These are phyloP conservation scores for Chromis chromis DNA, from an alignment of 2,797 vertebrate genomes.

Conservation along the genomic window DNA sequence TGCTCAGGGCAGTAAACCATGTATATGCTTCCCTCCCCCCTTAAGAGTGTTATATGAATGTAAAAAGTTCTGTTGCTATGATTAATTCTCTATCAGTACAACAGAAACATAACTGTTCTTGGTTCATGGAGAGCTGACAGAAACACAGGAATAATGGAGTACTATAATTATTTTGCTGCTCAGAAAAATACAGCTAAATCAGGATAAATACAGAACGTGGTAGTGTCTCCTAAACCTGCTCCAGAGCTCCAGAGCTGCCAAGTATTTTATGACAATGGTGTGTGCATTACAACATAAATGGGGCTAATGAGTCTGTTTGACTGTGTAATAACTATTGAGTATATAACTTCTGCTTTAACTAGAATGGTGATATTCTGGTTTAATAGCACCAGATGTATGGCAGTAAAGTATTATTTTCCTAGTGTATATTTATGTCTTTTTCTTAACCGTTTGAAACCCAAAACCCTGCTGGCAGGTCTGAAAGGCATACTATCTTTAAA, in stretches of 20 bases:
- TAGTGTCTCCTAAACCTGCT: neutral
- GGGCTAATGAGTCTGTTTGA: neutral
- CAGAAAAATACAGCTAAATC: neutral
- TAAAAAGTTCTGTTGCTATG: neutral
- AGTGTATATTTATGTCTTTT: neutral
- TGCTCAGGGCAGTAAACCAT: conserved; percentile 1
- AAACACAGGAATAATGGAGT: neutral
- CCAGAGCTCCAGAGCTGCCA: neutral
- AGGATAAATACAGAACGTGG: neutral
- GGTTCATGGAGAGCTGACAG: neutral
- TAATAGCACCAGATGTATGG: neutral
- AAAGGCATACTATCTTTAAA: no score
- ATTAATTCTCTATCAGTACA: neutral
- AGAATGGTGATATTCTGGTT: neutral
- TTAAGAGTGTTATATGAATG: neutral
- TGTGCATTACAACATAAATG: conserved; percentile 17
- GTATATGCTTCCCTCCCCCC: neutral
- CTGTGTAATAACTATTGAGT: neutral
- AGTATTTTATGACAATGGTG: neutral
- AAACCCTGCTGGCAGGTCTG: no score
- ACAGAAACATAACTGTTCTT: neutral
- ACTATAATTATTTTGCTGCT: conserved; percentile 1
- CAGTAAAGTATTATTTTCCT: neutral
- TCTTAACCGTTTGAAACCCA: neutral
- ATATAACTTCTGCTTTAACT: neutral